A percentile compares a stretch with the other conserved stretches of the same genome.
Evolutionary conservation across 2,113 vertebrate species (phyloP).

Genomic region (Mola mola): DNA sequence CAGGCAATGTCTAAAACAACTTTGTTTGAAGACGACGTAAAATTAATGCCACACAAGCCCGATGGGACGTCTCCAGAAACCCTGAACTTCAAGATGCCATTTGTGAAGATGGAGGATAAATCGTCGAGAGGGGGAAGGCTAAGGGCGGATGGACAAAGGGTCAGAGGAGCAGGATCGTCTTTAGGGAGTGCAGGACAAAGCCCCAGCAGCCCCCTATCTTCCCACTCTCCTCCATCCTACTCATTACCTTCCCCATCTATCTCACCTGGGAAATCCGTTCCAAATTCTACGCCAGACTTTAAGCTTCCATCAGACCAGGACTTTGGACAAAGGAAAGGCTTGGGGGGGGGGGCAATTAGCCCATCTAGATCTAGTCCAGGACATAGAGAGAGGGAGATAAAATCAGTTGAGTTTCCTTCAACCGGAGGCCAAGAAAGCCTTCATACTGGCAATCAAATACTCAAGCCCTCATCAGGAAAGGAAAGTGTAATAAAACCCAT

Average conservation of each 20-base stretch:
- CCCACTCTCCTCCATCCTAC: slow-evolving; percentile 59
- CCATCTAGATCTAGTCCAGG: slow-evolving; percentile 50
- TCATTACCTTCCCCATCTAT: slow-evolving; percentile 60
- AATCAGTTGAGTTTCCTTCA: neutral
- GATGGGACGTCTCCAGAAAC: slow-evolving; percentile 65
- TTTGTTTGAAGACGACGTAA: slow-evolving; percentile 77
- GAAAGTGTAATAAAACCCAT: slow-evolving; percentile 11
- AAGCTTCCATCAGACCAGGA: slow-evolving; percentile 46
- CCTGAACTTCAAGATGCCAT: slow-evolving; percentile 74
- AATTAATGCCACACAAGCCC: slow-evolving; percentile 42
- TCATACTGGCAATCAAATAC: slow-evolving; percentile 41
- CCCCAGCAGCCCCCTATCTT: slow-evolving; percentile 70
- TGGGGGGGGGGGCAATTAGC: slow-evolving; percentile 66
- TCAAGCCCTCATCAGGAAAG: slow-evolving; percentile 40
- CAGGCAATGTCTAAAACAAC: slow-evolving; percentile 76
- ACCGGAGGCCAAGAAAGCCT: slow-evolving; percentile 6
- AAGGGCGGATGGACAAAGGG: slow-evolving; percentile 16
- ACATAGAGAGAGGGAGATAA: slow-evolving; percentile 24
- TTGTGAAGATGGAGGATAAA: slow-evolving; percentile 51
- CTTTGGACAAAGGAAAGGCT: slow-evolving; percentile 34
- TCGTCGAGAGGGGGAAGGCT: slow-evolving; percentile 16
- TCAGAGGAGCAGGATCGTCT: slow-evolving; percentile 13
- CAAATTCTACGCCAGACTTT: slow-evolving; percentile 38
- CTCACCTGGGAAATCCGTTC: slow-evolving; percentile 58
- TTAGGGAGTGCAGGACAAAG: slow-evolving; percentile 78